These are phyloP conservation scores for Etheostoma cragini DNA, from an alignment of 2,113 vertebrate species.

Conservation along the genomic window DNA sequence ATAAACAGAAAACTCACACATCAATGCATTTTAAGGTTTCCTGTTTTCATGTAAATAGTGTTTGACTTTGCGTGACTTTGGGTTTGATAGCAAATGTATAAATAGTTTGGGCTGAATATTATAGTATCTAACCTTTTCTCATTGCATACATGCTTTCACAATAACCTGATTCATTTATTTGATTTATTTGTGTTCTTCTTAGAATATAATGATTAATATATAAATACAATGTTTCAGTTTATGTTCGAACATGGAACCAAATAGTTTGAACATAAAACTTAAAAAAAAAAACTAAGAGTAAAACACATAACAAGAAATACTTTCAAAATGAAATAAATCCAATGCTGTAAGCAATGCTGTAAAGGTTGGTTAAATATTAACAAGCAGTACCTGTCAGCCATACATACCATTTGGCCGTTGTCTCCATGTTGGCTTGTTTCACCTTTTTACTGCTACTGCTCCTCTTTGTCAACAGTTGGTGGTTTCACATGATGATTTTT, in stretches of 20 bases:
- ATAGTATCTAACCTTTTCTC: background rate
- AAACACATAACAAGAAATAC: background rate
- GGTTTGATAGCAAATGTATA: background rate
- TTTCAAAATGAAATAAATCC: background rate
- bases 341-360: background rate
- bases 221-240: background rate
- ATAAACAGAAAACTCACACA: conserved; percentile 2
- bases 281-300: background rate
- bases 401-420: no score
- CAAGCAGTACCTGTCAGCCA: background rate
- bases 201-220: background rate
- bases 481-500: background rate
- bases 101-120: background rate
- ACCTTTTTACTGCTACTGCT: background rate
- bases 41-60: conserved; percentile 3
- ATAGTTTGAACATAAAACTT: background rate
- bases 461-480: background rate
- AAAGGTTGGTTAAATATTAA: background rate
- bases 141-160: background rate
- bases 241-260: background rate
- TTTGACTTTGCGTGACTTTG: conserved; percentile 19
- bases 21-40: background rate
- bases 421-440: background rate
- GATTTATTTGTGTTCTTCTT: background rate
- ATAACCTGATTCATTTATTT: background rate